phyloP scores from a whole-genome alignment of 1,140 invertebrate genomes.

The Mercenaria mercenaria region DNA sequence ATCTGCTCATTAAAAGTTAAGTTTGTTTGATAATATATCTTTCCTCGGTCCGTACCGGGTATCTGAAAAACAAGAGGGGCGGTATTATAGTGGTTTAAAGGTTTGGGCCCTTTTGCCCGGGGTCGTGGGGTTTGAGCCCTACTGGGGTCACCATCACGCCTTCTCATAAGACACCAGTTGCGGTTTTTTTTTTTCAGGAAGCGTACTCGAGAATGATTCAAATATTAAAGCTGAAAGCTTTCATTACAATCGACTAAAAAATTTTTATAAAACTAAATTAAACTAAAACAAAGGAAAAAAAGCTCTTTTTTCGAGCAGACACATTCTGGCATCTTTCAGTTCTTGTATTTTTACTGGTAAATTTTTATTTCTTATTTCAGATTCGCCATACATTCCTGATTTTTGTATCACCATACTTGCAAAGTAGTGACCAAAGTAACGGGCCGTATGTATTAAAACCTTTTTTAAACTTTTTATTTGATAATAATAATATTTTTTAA shows the following conservation, averaged over 20 bases:
- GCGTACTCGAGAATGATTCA: neutral
- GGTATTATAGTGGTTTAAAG: no score
- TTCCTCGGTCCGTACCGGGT: no score
- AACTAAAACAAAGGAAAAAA: neutral
- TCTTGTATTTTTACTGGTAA: no score
- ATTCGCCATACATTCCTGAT: conserved; percentile 8
- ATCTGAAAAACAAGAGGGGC: no score
- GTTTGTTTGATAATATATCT: no score
- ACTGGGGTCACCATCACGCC: no score
- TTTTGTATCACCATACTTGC: neutral
- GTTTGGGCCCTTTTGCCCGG: no score
- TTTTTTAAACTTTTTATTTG: neutral
- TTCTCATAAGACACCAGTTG: no score
- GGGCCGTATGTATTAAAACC: neutral
- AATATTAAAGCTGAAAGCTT: neutral
- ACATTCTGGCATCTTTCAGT: neutral
- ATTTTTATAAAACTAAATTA: neutral
- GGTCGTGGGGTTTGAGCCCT: no score
- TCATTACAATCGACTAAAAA: neutral
- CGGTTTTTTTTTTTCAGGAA: no score
- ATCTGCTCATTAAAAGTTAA: no score
- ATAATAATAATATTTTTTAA: neutral
- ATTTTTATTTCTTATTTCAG: neutral
- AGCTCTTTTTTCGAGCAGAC: neutral
- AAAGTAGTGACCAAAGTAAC: no score